These are phyloP conservation scores for Latheticus oryzae DNA, from an alignment of 2,888 invertebrate genomes.

Conservation along the genomic window DNA sequence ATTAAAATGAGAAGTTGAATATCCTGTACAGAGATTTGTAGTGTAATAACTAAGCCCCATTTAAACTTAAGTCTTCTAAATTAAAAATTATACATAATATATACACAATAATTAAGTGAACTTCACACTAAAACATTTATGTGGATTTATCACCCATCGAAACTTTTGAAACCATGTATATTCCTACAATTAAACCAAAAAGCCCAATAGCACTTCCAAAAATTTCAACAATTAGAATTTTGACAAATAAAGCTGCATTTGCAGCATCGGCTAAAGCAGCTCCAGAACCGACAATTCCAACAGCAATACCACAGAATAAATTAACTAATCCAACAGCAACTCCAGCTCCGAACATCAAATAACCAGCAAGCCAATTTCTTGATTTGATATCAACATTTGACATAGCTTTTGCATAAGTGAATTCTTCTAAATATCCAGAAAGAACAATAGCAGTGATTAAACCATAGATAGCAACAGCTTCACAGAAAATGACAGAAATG, in stretches of 20 bases:
- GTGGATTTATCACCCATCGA: slow-evolving; percentile 52
- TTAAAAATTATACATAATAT: slow-evolving; percentile 29
- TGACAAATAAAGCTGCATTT: slow-evolving; percentile 95
- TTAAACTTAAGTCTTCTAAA: slow-evolving; percentile 9
- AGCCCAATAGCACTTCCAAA: slow-evolving; percentile 99
- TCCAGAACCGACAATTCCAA: slow-evolving; percentile 98
- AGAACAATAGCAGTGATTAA: slow-evolving; percentile 98
- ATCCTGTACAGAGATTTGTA: slow-evolving; percentile 7
- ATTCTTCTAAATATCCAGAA: slow-evolving; percentile 76
- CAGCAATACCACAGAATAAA: slow-evolving; percentile 94
- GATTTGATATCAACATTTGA: slow-evolving; percentile 62
- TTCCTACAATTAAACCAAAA: slow-evolving; percentile 98
- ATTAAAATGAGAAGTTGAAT: neutral
- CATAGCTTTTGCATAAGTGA: slow-evolving; percentile 65
- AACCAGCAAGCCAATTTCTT: slow-evolving; percentile 87
- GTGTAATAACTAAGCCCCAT: slow-evolving; percentile 16
- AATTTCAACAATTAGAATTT: slow-evolving; percentile 98
- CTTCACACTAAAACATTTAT: slow-evolving; percentile 15
- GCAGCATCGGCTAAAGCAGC: slow-evolving; percentile 99
- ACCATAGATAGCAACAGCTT: slow-evolving; percentile 99
- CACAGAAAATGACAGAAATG: slow-evolving; percentile 99
- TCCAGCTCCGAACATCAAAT: slow-evolving; percentile 96
- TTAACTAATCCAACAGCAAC: slow-evolving; percentile 95
- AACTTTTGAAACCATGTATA: slow-evolving; percentile 77
- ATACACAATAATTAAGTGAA: slow-evolving; percentile 15